A percentile compares a stretch with the other conserved stretches of the same genome.
Evolutionary conservation across 2,888 invertebrate species (phyloP).

Genomic region (Argyresthia goedartella): DNA sequence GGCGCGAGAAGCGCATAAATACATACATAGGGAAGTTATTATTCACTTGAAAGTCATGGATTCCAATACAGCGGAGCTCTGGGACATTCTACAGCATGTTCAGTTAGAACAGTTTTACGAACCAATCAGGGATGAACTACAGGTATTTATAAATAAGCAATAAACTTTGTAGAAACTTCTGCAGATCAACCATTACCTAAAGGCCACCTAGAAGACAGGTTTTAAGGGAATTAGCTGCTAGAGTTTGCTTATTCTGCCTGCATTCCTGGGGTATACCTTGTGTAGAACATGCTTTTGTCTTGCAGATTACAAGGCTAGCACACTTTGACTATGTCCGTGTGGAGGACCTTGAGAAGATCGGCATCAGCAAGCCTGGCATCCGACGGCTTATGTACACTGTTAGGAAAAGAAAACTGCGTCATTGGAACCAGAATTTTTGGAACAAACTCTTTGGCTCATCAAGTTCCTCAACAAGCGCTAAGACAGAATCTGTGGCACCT

Average conservation of each 20-base stretch:
- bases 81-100: constrained; percentile 88
- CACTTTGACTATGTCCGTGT: constrained; percentile 98
- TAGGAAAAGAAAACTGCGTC: constrained; percentile 85
- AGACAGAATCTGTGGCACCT: constrained; percentile 60
- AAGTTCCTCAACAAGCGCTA: constrained; percentile 36
- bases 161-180: neutral
- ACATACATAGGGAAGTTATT: constrained; percentile 10
- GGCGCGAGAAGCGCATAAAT: constrained; percentile 1
- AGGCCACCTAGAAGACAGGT: no score
- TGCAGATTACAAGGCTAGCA: constrained; percentile 87
- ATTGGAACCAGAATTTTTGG: constrained; percentile 86
- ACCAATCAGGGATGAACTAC: constrained; percentile 91
- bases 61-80: constrained; percentile 81
- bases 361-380: constrained; percentile 94
- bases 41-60: constrained; percentile 33
- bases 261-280: no score
- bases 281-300: constrained; percentile 13
- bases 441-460: constrained; percentile 79
- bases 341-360: constrained; percentile 95
- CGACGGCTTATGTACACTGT: constrained; percentile 92
- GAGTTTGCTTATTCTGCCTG: no score
- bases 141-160: constrained; percentile 65
- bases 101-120: constrained; percentile 93
- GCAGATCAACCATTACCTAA: neutral
- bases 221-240: no score